A percentile compares a stretch with the other conserved stretches of the same genome.
Conservation (phyloP, 30 jellyfish, hydroid and myxozoan genomes). For the Pseudorhiza aurosa region DNA sequence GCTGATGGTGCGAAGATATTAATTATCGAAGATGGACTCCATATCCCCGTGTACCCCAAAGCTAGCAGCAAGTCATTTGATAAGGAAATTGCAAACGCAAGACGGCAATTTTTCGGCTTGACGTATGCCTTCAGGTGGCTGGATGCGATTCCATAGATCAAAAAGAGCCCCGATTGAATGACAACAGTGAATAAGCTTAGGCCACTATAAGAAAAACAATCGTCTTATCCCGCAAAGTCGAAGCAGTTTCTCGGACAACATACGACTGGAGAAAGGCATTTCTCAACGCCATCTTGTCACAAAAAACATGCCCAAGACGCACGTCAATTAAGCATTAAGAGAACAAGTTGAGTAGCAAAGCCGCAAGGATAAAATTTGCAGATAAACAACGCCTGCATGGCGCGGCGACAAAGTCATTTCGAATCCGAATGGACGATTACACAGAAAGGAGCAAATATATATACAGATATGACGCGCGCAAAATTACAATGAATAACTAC, state of each 20-base stretch:
- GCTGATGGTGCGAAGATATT: slow-evolving; percentile 26
- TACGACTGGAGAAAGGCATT: slow-evolving; percentile 21
- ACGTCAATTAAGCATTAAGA: slow-evolving; percentile 20
- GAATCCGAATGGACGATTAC: slow-evolving; percentile 53
- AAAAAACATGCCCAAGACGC: slow-evolving; percentile 19
- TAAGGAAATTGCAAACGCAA: too few relatives aligned
- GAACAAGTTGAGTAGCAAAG: slow-evolving; percentile 19
- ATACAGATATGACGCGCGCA: background rate
- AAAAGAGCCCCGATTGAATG: slow-evolving; percentile 42
- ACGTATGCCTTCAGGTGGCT: slow-evolving; percentile 40
- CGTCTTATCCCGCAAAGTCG: slow-evolving; percentile 64
- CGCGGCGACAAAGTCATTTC: slow-evolving; percentile 66
- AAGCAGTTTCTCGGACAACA: slow-evolving; percentile 33
- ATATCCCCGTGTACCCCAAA: too few relatives aligned
- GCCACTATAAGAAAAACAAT: slow-evolving; percentile 52
- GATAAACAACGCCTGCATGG: slow-evolving; percentile 73
- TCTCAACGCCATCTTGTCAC: background rate
- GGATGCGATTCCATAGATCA: slow-evolving; percentile 43
- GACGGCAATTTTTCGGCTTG: too few relatives aligned
- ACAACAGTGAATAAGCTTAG: slow-evolving; percentile 51
- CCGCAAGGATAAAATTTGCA: slow-evolving; percentile 53
- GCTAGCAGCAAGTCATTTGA: too few relatives aligned
- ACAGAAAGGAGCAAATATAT: slow-evolving; percentile 49
- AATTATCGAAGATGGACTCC: too few relatives aligned
- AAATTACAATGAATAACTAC: background rate